Evolutionary conservation across 2,113 vertebrate species (phyloP).

Genomic region (Colossoma macropomum): DNA sequence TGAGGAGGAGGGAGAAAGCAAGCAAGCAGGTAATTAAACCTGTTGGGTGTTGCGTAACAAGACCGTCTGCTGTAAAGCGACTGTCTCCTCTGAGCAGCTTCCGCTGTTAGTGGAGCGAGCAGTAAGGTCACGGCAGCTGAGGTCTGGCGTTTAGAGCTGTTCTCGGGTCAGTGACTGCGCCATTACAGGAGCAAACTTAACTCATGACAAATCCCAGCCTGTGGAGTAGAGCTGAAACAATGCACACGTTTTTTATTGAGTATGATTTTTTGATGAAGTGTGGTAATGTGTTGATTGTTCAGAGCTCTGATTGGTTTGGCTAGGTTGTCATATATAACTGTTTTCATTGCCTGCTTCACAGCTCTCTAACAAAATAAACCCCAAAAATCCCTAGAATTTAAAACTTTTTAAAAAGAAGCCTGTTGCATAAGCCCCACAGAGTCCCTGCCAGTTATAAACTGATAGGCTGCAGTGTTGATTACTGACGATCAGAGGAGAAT

Average conservation of each 20-base stretch:
- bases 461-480: too few relatives aligned
- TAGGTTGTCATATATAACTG: too few relatives aligned
- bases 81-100: not conserved
- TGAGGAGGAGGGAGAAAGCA: conserved; percentile 6
- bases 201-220: not conserved
- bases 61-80: not conserved
- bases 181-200: not conserved
- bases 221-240: not conserved
- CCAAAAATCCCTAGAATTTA: too few relatives aligned
- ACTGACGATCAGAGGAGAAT: too few relatives aligned
- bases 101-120: not conserved
- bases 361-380: too few relatives aligned
- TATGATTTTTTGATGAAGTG: not conserved
- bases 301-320: too few relatives aligned
- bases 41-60: not conserved
- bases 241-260: not conserved
- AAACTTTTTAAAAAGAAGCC: too few relatives aligned
- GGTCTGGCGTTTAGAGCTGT: not conserved
- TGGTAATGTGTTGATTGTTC: too few relatives aligned
- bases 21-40: conserved; percentile 15
- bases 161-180: not conserved
- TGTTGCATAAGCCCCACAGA: too few relatives aligned
- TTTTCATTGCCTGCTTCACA: too few relatives aligned
- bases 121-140: not conserved
- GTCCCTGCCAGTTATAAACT: too few relatives aligned